Evolutionary conservation across 2,888 invertebrate species (phyloP).

Genomic region (Steinernema carpocapsae): DNA sequence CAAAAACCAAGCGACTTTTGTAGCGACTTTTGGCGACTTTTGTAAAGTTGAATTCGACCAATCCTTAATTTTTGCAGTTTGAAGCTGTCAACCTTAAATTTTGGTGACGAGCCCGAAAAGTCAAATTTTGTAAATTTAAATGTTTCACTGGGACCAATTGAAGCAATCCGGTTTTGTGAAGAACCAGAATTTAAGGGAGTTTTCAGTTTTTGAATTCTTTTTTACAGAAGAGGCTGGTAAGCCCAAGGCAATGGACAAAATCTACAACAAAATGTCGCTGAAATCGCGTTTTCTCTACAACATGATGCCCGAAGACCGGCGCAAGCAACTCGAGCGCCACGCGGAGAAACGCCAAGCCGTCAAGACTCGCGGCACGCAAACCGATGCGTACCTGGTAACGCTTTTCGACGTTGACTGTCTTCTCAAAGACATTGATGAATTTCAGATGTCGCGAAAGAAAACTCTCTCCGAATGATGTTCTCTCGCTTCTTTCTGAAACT

Average conservation of each 20-base stretch:
- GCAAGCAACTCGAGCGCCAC: slow-evolving; percentile 42
- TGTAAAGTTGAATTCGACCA: no score
- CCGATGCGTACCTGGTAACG: slow-evolving; percentile 45
- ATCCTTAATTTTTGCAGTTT: no score
- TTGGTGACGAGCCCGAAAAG: no score
- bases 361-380: slow-evolving; percentile 43
- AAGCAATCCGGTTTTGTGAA: no score
- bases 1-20: no score
- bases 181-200: neutral
- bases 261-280: slow-evolving; percentile 61
- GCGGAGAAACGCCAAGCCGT: slow-evolving; percentile 40
- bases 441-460: slow-evolving; percentile 35
- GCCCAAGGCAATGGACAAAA: slow-evolving; percentile 50
- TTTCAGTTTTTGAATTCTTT: slow-evolving; percentile 13
- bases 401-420: slow-evolving; percentile 20
- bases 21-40: no score
- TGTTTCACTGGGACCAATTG: no score
- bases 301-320: slow-evolving; percentile 54
- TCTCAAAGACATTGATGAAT: slow-evolving; percentile 14
- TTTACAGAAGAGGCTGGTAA: slow-evolving; percentile 25
- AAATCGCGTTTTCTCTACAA: slow-evolving; percentile 59
- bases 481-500: slow-evolving; percentile 28
- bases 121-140: no score
- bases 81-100: no score
- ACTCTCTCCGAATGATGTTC: slow-evolving; percentile 21